Base-by-base conservation (phyloP, 2,113 vertebrate genomes). In the Oreochromis niloticus region DNA sequence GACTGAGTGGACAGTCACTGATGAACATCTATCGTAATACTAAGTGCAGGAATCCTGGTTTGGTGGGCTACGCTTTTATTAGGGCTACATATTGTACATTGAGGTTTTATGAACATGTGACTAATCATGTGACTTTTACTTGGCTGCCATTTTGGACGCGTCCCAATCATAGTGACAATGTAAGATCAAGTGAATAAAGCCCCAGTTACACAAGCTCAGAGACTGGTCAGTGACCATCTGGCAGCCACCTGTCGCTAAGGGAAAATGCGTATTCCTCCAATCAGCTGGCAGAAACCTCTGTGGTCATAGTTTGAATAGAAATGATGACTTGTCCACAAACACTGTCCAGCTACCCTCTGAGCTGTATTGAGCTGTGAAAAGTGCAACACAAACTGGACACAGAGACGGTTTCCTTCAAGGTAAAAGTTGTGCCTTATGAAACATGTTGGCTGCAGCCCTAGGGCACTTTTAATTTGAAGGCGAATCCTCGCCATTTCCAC, bases 301-400 rank as follows among this genome's bases (percentile, higher is more conserved):
- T 43, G 7, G 66, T 71, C 39, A 0, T 43, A 71, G 39, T 71
- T 68, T 39, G 34, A 41, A 41, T 68, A 22, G 19, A 68, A 2
- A 68, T 22, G 63, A 41, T 8, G 11, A 41, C 63, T 8, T 68
- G 63, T 68, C 19, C 34, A 41, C 19, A 68, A 68, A 68, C 4
- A 41, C 11, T 22, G 2, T 68, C 0, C 63, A 41, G 63, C 34
- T 0, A 68, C 63, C 17, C 32, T 39, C 19, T 68, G 10, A 68
- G 63, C 19, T 22, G 10, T 41, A 41, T 34, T 0, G 11, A 68
- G 34, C 4, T 22, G 6, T 68, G 6, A 68, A 39, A 0, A 68
- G 63, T 68, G 63, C 22, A 41, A 68, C 63, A 68, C 10, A 41
- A 68, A 43, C 4, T 24, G n/a, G 66, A 71, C 3, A 43, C n/a